Base-by-base conservation (phyloP, 92 coral and sea anemone genomes). In the Metridium senile region DNA sequence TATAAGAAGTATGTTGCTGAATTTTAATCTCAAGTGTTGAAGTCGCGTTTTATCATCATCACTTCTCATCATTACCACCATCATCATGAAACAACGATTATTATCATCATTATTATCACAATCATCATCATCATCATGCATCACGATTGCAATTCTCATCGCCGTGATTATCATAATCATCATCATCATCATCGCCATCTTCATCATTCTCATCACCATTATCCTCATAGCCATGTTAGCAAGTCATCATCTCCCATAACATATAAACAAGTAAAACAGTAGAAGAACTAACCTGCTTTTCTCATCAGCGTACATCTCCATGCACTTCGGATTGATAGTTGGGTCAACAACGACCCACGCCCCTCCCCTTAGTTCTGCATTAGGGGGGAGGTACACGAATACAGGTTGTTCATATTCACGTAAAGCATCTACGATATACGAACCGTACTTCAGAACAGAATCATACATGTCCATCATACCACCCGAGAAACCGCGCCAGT, bases 331-430 rank as follows among this genome's bases (percentile, higher is more conserved):
- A 67, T 95, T 95, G 56, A 95, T 95, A 17, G 93, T 89, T 1
- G 97, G 97, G 77, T 95, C 99, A 28, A 95, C 87, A 67, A 95
- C 99, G 7, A 95, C 99, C 99, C 99, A 95, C 70, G 99, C 99
- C 46, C 99, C 99, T 13, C 99, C 99, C 16, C 99, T 94, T 27
- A 95, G 84, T 35, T 95, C 99, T 13, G 93, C 99, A 66, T 87
- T 78, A 20, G 97, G 97, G 17, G 88, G 99, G 33, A 95, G 71
- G 87, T 95, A 95, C 39, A 95, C 81, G 64, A 95, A 95, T 53
- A 95, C 94, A 20, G 99, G 99, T 67, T 92, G 95, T 70, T 83
- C 74, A 73, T 87, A 95, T 39, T 79, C 86, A 29, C 96, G 91
- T 27, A 95, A 79, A 47, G 99, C 97, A 74, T 89, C 97, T 21